Base-by-base conservation (phyloP, 1,140 invertebrate genomes). In the Diabrotica virgifera region DNA sequence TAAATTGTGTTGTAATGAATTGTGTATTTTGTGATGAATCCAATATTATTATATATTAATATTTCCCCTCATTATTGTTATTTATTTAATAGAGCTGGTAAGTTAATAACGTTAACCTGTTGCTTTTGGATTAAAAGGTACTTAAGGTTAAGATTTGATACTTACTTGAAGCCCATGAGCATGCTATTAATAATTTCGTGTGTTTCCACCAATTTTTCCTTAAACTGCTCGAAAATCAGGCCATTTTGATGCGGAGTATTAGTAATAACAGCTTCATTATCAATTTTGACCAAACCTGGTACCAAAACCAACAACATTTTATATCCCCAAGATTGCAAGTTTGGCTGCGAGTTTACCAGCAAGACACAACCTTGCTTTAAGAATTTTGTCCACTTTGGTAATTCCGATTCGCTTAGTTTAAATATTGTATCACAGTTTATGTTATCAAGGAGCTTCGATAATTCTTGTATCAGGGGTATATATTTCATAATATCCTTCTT, bases 111-210 rank as follows among this genome's bases (percentile, higher is more conserved):
- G 4, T 24, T 24, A 24, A 1, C 24, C 24, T 24, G 24, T 24
- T 24, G 24, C 24, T 24, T 24, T 24, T 24, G 24, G 24, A 24
- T 24, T 24, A 24, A 24, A 4, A 24, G 24, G 24, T 24, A n/a
- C n/a, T n/a, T n/a, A n/a, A n/a, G n/a, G n/a, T n/a, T n/a, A n/a
- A n/a, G n/a, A n/a, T n/a, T n/a, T n/a, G 36, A 57, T 54, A 74
- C 79, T 78, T 80, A 86, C 85, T 82, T 85, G 61, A 85, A 83
- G 37, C 83, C 85, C 57, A 76, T 77, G 7, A 87, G 70, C 75
- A 86, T 81, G 4, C 76, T 75, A 65, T 84, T 79, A 5, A 87
- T 80, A 53, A 85, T 80, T 55, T 76, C 80, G 65, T 85, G 80
- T 5, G 77, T 79, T 51, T 79, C 73, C 5, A 72, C 69, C n/a